Evolutionary conservation across 1,140 invertebrate species (phyloP).

Genomic region (Metaphire vulgaris): DNA sequence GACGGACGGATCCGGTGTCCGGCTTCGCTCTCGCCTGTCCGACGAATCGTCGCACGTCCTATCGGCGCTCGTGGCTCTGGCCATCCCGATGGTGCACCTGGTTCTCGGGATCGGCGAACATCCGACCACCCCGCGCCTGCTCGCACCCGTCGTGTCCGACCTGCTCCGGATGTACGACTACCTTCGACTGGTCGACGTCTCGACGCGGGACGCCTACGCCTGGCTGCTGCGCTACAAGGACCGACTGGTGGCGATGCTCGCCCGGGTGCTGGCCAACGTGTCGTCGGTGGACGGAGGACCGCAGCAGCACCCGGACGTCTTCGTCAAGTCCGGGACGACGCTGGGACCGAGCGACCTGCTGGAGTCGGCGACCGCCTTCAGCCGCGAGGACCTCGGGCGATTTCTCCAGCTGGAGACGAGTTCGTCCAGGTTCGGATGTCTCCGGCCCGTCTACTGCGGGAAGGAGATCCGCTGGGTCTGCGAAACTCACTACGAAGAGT

Average conservation of each 20-base stretch:
- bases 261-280: slow-evolving; percentile 31
- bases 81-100: slow-evolving; percentile 27
- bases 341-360: slow-evolving; percentile 17
- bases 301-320: slow-evolving; percentile 21
- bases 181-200: slow-evolving; percentile 21
- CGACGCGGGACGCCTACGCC: slow-evolving; percentile 17
- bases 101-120: slow-evolving; percentile 28
- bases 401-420: slow-evolving; percentile 22
- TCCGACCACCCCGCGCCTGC: slow-evolving; percentile 15
- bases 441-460: slow-evolving; percentile 27
- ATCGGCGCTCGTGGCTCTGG: slow-evolving; percentile 11
- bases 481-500: slow-evolving; percentile 27
- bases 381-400: slow-evolving; percentile 14
- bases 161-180: slow-evolving; percentile 29
- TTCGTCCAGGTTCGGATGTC: slow-evolving; percentile 24
- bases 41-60: background rate
- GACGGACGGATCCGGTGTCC: slow-evolving; percentile 16
- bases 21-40: background rate
- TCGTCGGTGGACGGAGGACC: slow-evolving; percentile 28
- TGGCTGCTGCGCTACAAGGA: slow-evolving; percentile 31
- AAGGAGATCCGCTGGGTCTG: slow-evolving; percentile 29
- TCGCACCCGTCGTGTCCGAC: slow-evolving; percentile 26
- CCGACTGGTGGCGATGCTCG: slow-evolving; percentile 33
- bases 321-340: slow-evolving; percentile 22
- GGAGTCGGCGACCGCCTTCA: slow-evolving; percentile 21